Conservation (phyloP, 2,797 vertebrate genomes). For the Enteromius fasciolatus region DNA sequence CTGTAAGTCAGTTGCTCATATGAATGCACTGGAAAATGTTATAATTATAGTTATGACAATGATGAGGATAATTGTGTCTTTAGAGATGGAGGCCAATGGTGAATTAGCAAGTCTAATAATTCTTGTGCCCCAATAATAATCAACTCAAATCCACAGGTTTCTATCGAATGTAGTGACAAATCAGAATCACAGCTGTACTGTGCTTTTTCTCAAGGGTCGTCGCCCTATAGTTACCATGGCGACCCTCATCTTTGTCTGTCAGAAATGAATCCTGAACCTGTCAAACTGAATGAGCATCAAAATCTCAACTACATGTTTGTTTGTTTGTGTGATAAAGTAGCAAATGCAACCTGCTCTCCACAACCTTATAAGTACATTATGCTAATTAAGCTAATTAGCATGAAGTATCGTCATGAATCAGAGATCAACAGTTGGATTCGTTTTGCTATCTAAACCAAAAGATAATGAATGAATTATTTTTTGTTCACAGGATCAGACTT, state of each 20-base stretch:
- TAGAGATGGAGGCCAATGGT: not conserved
- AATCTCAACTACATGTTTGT: not conserved
- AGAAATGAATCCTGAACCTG: conserved; percentile 34
- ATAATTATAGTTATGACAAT: not conserved
- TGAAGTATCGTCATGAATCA: not conserved
- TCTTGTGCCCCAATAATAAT: not conserved
- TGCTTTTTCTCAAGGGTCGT: conserved; percentile 42
- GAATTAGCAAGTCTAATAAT: not conserved
- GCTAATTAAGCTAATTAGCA: not conserved
- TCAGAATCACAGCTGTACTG: not conserved
- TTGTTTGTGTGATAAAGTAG: not conserved
- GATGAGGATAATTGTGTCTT: not conserved
- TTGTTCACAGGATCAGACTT: conserved; percentile 87
- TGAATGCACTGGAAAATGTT: not conserved
- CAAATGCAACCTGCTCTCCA: not conserved
- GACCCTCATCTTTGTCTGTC: conserved; percentile 46
- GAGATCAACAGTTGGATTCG: not conserved
- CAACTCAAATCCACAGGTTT: conserved; percentile 11
- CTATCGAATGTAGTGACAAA: not conserved
- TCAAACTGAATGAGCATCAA: conserved; percentile 47
- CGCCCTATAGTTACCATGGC: conserved; percentile 60
- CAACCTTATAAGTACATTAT: not conserved
- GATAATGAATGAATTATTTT: not conserved
- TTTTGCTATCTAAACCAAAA: not conserved
- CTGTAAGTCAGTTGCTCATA: not conserved